Base-by-base conservation (phyloP, 1,140 invertebrate species). In the Procambarus clarkii region DNA sequence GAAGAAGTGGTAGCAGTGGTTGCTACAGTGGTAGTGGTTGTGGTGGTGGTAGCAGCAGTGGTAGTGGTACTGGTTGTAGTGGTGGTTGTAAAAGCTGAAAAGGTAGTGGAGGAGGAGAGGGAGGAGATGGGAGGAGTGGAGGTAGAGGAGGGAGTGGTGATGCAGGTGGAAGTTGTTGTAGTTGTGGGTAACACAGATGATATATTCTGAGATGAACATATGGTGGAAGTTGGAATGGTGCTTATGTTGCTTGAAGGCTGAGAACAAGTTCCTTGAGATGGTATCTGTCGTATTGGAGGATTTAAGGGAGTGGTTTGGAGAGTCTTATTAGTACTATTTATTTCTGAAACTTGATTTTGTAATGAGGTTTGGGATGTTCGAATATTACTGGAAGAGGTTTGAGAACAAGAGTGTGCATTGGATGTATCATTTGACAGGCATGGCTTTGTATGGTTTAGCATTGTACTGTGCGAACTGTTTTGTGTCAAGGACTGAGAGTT, bases 401-500 rank as follows among this genome's bases (percentile, higher is more conserved):
- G 69, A 71, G n/a, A 71, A 71, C 7, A 34, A 71, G n/a, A 7
- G n/a, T 71, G 69, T 24, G 69, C 7, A 71, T 34, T 71, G 18
- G 7, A n/a, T 71, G 69, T 24, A 34, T n/a, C 69, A 11, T 11
- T 71, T 71, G 69, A 71, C 18, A 18, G 11, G 69, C n/a, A 7
- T 71, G 69, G 18, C 64, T 82, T 82, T 80, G 34, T 45, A 71
- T 81, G 86, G 58, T 74, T 48, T 88, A n/a, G 44, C 45, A 78
- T 88, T 82, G 46, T 69, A 81, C 60, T 81, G n/a, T 80, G 86
- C 21, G 64, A 71, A 71, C 64, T 34, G 69, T 54, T 69, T 45
- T 88, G 78, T 81, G 60, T 24, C n/a, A 60, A 46, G 64, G 24
- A 80, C 46, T 80, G 79, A 48, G 78, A 45, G 48, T 46, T 88